Conservation (phyloP, 2,797 vertebrate species). For the Karalla daura region DNA sequence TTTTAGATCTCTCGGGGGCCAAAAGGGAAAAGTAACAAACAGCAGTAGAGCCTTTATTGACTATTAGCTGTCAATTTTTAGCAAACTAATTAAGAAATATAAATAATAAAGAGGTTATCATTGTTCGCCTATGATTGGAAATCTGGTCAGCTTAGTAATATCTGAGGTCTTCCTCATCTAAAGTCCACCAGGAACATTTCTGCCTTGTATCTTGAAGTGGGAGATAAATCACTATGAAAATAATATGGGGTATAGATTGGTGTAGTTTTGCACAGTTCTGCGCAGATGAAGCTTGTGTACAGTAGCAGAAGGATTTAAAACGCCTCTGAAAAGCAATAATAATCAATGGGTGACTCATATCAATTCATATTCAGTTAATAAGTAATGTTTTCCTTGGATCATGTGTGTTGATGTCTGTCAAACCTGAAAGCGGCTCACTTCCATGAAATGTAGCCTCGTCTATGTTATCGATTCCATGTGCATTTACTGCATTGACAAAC, state of each 20-base stretch:
- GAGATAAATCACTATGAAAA: not conserved
- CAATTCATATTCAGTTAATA: not conserved
- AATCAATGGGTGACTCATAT: not conserved
- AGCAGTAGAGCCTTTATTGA: not conserved
- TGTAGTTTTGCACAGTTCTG: not conserved
- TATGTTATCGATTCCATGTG: not conserved
- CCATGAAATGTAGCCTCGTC: not conserved
- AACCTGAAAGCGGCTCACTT: not conserved
- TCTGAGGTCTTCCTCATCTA: not conserved
- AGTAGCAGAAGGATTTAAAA: not conserved
- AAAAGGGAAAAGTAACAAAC: not conserved
- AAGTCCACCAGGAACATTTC: not conserved
- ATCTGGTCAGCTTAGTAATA: not conserved
- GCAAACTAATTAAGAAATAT: not conserved
- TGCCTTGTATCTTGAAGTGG: not conserved
- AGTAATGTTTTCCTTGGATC: not conserved
- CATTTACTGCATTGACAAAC: not conserved
- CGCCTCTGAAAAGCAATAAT: constrained; percentile 38
- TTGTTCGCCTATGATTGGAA: not conserved
- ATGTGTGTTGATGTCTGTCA: not conserved
- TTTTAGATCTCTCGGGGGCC: not conserved
- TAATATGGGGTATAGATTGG: not conserved
- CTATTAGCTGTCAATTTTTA: not conserved
- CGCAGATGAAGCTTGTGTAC: not conserved
- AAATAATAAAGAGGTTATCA: too few species aligned